Base-by-base conservation (phyloP, 2,113 vertebrate species). In the Prionailurus viverrinus region DNA sequence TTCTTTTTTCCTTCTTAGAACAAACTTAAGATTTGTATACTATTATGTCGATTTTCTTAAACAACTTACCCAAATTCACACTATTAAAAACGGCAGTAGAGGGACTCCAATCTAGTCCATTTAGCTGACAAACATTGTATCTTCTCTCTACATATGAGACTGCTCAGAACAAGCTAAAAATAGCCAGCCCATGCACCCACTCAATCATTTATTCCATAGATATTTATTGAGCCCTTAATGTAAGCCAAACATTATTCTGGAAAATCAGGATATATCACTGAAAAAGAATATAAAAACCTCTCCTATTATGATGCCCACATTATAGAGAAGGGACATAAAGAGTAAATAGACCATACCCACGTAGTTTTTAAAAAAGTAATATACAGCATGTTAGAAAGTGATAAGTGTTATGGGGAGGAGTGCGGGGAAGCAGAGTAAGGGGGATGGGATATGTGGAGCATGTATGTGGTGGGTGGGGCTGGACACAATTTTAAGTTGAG, bases 381-480 rank as follows among this genome's bases (percentile, higher is more conserved):
- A 14, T 1, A 21, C 14, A 73, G 3, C 14, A 21, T 63, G 9
- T 55, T 76, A 83, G 12, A 86, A 73, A 80, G 87, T 73, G 63
- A 8, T 58, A 45, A 55, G 8, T 48, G 5, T 2, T 63, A 27
- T 9, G 4, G 1, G 4, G 5, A 4, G 0, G 4, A 1, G 3
- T 9, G 45, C 1, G 3, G 6, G 0, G 15, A 21, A 55, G 65
- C 51, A 71, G 36, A 55, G 23, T 15, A 83, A 61, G 19, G 3
- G 9, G 23, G 10, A 27, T 11, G 8, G 23, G 3, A 13, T 84
- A 0, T 68, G 18, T 2, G 5, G 23, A 3, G 1, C 2, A 23
- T 74, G 21, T 3, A 3, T 15, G 10, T 10, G 7, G 41, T 48
- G 36, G 1, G 12, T n/a, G 2, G 21, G 12, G 2, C 5, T 86